Conservation (phyloP, 2,888 invertebrate species). For the Rhamphomyia laevipes region DNA sequence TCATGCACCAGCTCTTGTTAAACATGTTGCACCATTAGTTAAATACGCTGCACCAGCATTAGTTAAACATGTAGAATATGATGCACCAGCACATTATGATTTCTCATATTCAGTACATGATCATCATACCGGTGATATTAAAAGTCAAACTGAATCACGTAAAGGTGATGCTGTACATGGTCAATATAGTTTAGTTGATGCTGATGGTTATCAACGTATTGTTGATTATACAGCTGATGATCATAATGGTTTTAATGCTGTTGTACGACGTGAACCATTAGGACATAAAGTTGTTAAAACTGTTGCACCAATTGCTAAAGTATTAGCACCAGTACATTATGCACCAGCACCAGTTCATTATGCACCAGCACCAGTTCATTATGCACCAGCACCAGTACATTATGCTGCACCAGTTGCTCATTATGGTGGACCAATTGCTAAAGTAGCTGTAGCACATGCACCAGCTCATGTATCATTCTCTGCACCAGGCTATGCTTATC, state of each 20-base stretch:
- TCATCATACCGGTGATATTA: slow-evolving; percentile 42
- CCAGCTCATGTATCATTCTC: slow-evolving; percentile 17
- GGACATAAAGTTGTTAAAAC: slow-evolving; percentile 34
- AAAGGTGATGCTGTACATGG: slow-evolving; percentile 43
- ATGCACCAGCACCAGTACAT: slow-evolving; percentile 19
- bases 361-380: slow-evolving; percentile 24
- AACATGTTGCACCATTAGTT: slow-evolving; percentile 20
- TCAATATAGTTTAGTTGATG: slow-evolving; percentile 41
- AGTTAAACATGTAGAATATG: slow-evolving; percentile 21
- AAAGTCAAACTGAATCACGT: slow-evolving; percentile 42
- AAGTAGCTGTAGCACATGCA: slow-evolving; percentile 18
- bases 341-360: slow-evolving; percentile 18
- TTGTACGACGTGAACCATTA: slow-evolving; percentile 42
- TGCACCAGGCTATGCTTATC: slow-evolving; percentile 15
- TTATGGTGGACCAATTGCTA: slow-evolving; percentile 5
- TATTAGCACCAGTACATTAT: slow-evolving; percentile 26
- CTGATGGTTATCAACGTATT: slow-evolving; percentile 42
- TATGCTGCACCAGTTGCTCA: slow-evolving; percentile 18
- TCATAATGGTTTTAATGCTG: slow-evolving; percentile 44
- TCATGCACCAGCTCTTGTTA: slow-evolving; percentile 21
- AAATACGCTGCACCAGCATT: slow-evolving; percentile 22
- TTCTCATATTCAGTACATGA: slow-evolving; percentile 41
- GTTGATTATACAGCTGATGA: slow-evolving; percentile 45
- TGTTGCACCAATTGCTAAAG: slow-evolving; percentile 30
- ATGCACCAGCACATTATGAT: slow-evolving; percentile 40